Conservation (phyloP, 2,888 invertebrate species). For the Protodeltote pygarga region DNA sequence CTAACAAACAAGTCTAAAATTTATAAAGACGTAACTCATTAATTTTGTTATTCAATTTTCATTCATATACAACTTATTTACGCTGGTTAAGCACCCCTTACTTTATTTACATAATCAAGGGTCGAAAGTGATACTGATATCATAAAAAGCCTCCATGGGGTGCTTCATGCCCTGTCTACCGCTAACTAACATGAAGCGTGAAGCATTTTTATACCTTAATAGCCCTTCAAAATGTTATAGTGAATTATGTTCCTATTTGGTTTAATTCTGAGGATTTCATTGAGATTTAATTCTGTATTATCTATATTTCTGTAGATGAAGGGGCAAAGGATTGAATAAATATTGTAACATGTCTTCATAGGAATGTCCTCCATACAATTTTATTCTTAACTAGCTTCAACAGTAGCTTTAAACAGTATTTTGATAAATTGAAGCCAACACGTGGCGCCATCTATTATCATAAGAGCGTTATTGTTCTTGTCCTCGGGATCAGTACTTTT, state of each 20-base stretch:
- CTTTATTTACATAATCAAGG: conserved; percentile 43
- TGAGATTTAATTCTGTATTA: not conserved
- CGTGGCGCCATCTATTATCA: too few species aligned
- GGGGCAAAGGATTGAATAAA: not conserved
- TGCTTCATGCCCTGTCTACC: conserved; percentile 17
- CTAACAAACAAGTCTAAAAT: not conserved
- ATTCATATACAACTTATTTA: conserved; percentile 22
- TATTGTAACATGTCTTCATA: too few species aligned
- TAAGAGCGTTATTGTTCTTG: too few species aligned
- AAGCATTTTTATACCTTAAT: conserved; percentile 26
- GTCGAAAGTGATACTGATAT: conserved; percentile 31
- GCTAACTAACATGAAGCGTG: conserved; percentile 10
- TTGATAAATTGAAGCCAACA: too few species aligned
- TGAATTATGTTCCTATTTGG: conserved; percentile 8
- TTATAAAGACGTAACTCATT: not conserved
- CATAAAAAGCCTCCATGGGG: conserved; percentile 25
- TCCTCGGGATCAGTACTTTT: too few species aligned
- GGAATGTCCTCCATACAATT: too few species aligned
- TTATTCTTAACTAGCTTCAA: too few species aligned
- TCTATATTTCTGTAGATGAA: not conserved
- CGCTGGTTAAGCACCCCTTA: conserved; percentile 38
- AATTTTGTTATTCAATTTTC: conserved; percentile 3
- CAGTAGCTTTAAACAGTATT: too few species aligned
- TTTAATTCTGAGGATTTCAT: conserved; percentile 1
- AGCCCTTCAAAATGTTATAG: conserved; percentile 14